Evolutionary conservation across 2,113 vertebrate genomes (phyloP).

Genomic region (Columba livia): DNA sequence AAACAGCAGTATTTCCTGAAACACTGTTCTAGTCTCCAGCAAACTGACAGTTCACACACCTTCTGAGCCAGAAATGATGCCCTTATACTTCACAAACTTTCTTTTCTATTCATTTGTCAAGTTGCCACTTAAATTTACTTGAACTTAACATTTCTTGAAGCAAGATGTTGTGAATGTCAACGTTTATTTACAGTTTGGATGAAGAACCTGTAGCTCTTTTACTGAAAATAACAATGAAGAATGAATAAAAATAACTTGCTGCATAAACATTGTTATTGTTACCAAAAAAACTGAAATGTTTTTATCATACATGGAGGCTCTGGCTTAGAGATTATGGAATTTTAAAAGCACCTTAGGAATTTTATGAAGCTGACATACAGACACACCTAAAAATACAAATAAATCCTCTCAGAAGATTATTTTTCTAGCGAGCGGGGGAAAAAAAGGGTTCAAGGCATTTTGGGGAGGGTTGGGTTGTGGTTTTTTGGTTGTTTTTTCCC

Average conservation of each 20-base stretch:
- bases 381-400: neutral
- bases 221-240: neutral
- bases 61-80: neutral
- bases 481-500: neutral
- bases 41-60: neutral
- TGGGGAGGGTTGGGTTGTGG: neutral
- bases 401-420: neutral
- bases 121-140: neutral
- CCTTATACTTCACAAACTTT: neutral
- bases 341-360: neutral
- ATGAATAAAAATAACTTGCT: neutral
- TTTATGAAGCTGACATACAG: neutral
- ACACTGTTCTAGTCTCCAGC: neutral
- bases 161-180: neutral
- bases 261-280: neutral
- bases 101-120: neutral
- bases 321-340: neutral
- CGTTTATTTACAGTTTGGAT: neutral
- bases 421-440: neutral
- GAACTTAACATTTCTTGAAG: neutral
- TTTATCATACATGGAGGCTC: neutral
- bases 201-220: neutral
- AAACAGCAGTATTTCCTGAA: neutral
- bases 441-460: neutral
- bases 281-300: neutral